Evolutionary conservation across 2,888 invertebrate species (phyloP).

Genomic region (Torymus aiolomorphi): DNA sequence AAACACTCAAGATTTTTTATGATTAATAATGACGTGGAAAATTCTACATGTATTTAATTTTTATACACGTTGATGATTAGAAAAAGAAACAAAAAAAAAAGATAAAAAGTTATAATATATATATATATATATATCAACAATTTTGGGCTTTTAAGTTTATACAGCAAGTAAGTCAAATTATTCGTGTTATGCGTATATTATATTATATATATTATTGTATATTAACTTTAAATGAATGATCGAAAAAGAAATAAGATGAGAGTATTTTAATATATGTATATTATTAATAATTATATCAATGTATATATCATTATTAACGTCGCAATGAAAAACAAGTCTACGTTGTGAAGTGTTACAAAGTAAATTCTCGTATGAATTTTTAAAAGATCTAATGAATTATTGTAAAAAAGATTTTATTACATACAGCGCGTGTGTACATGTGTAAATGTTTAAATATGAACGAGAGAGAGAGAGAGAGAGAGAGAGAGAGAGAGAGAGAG

Average conservation of each 20-base stretch:
- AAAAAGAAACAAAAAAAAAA: slow-evolving; percentile 18
- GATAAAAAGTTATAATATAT: slow-evolving; percentile 11
- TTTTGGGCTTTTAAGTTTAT: slow-evolving; percentile 35
- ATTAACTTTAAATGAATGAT: slow-evolving; percentile 30
- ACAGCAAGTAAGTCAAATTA: slow-evolving; percentile 25
- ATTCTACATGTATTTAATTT: not conserved
- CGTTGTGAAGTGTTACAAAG: slow-evolving; percentile 42
- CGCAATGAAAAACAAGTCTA: slow-evolving; percentile 12
- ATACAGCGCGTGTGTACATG: slow-evolving; percentile 11
- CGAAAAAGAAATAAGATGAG: slow-evolving; percentile 21
- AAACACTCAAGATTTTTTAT: slow-evolving; percentile 28
- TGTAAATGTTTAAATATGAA: not conserved
- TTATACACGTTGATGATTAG: slow-evolving; percentile 20
- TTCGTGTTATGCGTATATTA: slow-evolving; percentile 23
- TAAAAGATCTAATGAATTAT: slow-evolving; percentile 28
- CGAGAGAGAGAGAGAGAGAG: no score
- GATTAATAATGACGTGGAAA: not conserved
- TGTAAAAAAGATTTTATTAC: slow-evolving; percentile 13
- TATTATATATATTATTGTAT: slow-evolving; percentile 38
- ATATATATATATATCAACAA: slow-evolving; percentile 13
- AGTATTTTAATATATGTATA: slow-evolving; percentile 42
- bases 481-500: no score
- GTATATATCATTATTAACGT: slow-evolving; percentile 43
- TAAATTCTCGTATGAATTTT: slow-evolving; percentile 39
- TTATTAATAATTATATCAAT: slow-evolving; percentile 36